phyloP scores from a whole-genome alignment of 2,113 vertebrate genomes.

The Entelurus aequoreus region DNA sequence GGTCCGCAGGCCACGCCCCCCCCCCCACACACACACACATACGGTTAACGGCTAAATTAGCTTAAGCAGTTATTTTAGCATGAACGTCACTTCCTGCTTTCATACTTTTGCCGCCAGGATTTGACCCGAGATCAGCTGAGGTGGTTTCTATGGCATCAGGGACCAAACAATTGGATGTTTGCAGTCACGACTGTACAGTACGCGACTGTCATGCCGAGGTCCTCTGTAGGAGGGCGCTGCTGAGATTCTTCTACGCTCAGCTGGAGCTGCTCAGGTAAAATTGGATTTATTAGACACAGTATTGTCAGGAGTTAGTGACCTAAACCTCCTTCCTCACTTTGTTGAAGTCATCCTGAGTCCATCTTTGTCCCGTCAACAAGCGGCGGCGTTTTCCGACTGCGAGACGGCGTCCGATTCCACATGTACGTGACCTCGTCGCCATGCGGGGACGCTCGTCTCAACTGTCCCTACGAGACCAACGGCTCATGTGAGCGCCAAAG shows the following conservation, averaged over 20 bases:
- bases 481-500: constrained; percentile 37
- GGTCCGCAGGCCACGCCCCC: too few species aligned
- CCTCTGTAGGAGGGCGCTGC: constrained; percentile 73
- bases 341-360: constrained; percentile 49
- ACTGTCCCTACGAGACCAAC: constrained; percentile 85
- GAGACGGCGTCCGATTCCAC: constrained; percentile 83
- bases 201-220: constrained; percentile 90
- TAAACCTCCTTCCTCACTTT: not conserved
- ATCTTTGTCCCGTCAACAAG: constrained; percentile 78
- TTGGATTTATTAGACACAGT: too few species aligned
- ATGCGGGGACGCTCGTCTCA: constrained; percentile 90
- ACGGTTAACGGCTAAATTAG: too few species aligned
- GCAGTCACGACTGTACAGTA: constrained; percentile 75
- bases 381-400: constrained; percentile 77
- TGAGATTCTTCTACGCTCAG: constrained; percentile 65
- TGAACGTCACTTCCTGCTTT: too few species aligned
- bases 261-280: constrained; percentile 66
- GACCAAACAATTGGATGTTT: constrained; percentile 83
- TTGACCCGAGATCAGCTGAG: constrained; percentile 82
- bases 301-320: too few species aligned
- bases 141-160: constrained; percentile 87
- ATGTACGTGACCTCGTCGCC: constrained; percentile 89
- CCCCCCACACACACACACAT: too few species aligned
- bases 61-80: too few species aligned
- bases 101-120: constrained; percentile 61